Evolutionary conservation across 2,113 vertebrate species (phyloP).

Genomic region (Pongo abelii): DNA sequence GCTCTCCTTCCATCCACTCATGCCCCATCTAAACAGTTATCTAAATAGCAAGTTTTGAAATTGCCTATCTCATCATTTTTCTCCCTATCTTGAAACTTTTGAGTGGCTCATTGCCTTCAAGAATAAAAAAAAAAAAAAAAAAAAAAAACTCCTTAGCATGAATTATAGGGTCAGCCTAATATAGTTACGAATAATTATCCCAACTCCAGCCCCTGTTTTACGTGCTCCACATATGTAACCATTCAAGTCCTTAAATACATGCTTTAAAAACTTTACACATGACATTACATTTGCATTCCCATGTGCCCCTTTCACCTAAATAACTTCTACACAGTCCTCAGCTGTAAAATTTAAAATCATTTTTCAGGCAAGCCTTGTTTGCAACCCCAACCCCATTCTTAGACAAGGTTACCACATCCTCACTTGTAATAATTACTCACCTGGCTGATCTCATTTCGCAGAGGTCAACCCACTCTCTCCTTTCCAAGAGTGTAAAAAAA

Average conservation of each 20-base stretch:
- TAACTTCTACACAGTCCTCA: background rate
- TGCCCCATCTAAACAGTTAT: background rate
- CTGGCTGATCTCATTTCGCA: too few relatives aligned
- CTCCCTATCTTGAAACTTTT: background rate
- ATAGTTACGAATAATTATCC: background rate
- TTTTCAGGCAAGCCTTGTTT: background rate
- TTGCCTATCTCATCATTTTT: background rate
- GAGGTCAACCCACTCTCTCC: too few relatives aligned
- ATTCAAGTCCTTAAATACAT: background rate
- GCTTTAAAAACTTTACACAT: background rate
- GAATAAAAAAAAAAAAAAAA: conserved; percentile 23
- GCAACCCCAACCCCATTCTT: background rate
- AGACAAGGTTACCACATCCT: background rate
- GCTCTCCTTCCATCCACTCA: background rate
- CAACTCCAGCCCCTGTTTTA: background rate
- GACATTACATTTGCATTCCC: background rate
- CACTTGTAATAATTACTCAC: background rate
- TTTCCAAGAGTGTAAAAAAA: background rate
- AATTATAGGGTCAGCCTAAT: background rate
- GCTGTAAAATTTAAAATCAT: background rate
- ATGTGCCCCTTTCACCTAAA: background rate
- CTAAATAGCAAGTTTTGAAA: background rate
- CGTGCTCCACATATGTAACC: background rate
- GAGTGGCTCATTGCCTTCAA: background rate
- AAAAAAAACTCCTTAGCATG: background rate